Base-by-base conservation (phyloP, 2,888 invertebrate species). In the Yponomeuta malinellus region DNA sequence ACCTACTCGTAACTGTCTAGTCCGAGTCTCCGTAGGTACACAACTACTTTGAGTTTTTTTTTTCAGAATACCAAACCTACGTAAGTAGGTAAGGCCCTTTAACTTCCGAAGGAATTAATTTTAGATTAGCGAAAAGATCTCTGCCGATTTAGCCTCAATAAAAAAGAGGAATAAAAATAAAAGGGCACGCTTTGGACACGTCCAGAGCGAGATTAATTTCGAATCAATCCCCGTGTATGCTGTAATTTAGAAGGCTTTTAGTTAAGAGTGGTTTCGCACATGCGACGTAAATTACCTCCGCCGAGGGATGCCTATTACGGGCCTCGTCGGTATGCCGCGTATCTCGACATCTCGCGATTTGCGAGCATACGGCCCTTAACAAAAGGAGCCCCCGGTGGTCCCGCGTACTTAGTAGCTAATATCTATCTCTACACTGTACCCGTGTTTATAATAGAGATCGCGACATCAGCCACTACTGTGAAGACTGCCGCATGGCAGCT, bases 211-310 rank as follows among this genome's bases (percentile, higher is more conserved):
- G 87, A 89, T 89, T 89, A 87, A 88, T 90, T 86, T 87, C 78
- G 79, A 89, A 89, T 90, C 89, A 89, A 90, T 90, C 85, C 83
- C 80, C 79, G 76, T 83, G 87, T 86, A 86, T 83, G 80, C 81
- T 88, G 85, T 88, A 89, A 90, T 90, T 90, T 90, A 88, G 84
- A 81, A 81, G 84, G 89, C 88, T 90, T 89, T 90, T 89, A 90
- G 90, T 88, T 86, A 87, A 89, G 84, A 88, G 87, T 86, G 87
- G 87, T 86, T 90, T 89, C 86, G 89, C 90, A 90, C 88, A 88
- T 88, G 86, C 87, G 87, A 89, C 87, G 87, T 91, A 91, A 91
- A 90, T 91, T 90, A 88, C 87, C 83, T 84, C 78, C 77, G 84
- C 81, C 84, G 80, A 83, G 86, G 86, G 86, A 85, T 84, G 84